Base-by-base conservation (phyloP, 2,113 vertebrate species). In the Lasiurus cinereus region DNA sequence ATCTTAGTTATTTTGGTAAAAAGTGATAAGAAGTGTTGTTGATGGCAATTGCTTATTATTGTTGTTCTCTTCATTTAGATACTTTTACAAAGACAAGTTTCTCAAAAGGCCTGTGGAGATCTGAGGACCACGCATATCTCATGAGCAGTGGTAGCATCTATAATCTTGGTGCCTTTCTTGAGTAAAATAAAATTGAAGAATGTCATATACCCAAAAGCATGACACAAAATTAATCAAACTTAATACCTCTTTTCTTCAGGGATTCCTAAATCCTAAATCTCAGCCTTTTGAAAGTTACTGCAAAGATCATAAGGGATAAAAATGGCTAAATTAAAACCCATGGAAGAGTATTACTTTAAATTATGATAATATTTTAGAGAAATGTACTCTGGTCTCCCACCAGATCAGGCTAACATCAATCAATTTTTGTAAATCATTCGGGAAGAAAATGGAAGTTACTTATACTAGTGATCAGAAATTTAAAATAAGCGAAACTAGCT, bases 361-460 rank as follows among this genome's bases (percentile, higher is more conserved):
- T 96, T 97, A 97, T 97, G 95, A 91, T 97, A 97, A 97, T 97
- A 96, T 97, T 97, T 96, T 97, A 96, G 96, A 95, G 86, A 96
- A 91, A 94, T 93, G 59, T 39, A 91, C 33, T 94, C 33, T 95
- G 66, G 18, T 94, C 52, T 97, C 64, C 85, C 91, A 94, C 33
- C 29, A 93, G 92, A 67, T 82, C 19, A 80, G 36, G 56, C 79
- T 94, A 93, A 96, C 94, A 95, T 88, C 94, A 93, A 92, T 96
- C 85, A 79, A 79, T 94, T 96, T 93, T 96, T 96, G 90, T 95
- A 90, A 31, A 54, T 91, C 90, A 94, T 96, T 86, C 46, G 24
- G 46, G 33, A 50, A 73, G 62, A 90, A 91, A 96, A 86, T 88
- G 19, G 31, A 94, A 96, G 83, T 91, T 94, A 92, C 69, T 88